Evolutionary conservation across 2,888 invertebrate genomes (phyloP), one percentile per base, ranked within the genome.

Genomic region (Plebejus argus): DNA sequence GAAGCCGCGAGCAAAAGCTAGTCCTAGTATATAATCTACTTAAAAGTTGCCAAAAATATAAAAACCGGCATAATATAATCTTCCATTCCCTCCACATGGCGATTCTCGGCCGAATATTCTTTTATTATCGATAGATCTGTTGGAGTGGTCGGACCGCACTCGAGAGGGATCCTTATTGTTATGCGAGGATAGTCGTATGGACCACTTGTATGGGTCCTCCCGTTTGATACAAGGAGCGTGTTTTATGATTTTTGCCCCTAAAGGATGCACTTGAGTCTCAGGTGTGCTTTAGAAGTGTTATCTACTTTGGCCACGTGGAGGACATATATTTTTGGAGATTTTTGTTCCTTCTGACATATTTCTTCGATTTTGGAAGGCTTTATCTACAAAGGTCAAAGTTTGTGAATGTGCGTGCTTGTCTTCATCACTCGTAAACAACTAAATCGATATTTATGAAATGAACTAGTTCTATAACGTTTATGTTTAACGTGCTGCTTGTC

Each of bases 221-320:
- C 28, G 49, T 74, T 74, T 74, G 74, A 74, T 53, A 49, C 49
- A 53, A 74, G 49, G 8, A 49, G 49, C 74, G 20, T 74, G 53
- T 49, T 74, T 74, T 74, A 74, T 74, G 45, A 74, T 74, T 74
- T 74, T 74, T 74, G 53, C 23, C 53, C 18, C 23, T 23, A 28
- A 74, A 23, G 23, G 18, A 49, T 18, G 0, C 39, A 7, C 49
- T 74, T 28, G 15, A 33, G 28, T 49, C 28, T 53, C 74, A 45
- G 45, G 49, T 45, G 74, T 23, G 5, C 28, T 28, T 72, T 70
- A 20, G 66, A 28, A 66, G 66, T 18, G 66, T 66, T 61, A 61
- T 61, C 61, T 61, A 5, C 28, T 28, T 66, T 6, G 15, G 28
- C 66, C 28, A 20, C 66, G 66, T 66, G 23, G 66, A 10, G n/a